These are phyloP conservation scores for Plecotus auritus DNA, from an alignment of 2,113 vertebrate species.

Conservation along the genomic window DNA sequence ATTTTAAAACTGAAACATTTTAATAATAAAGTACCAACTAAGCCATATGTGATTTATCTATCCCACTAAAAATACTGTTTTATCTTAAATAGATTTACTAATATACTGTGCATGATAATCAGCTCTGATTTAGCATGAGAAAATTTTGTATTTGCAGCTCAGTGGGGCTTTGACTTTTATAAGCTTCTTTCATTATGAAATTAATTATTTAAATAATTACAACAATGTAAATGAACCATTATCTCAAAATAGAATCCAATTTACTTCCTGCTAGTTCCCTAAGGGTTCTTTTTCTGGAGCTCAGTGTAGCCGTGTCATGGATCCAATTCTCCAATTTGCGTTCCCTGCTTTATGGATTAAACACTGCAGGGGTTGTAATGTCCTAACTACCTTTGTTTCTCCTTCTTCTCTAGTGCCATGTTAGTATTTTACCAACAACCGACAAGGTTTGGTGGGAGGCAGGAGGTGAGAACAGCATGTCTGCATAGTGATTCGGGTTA, in stretches of 20 bases:
- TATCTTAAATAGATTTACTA: background rate
- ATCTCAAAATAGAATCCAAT: conserved; percentile 60
- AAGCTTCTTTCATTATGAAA: conserved; percentile 56
- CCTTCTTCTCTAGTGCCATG: conserved; percentile 23
- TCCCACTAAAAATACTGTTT: background rate
- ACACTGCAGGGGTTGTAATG: background rate
- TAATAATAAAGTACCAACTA: background rate
- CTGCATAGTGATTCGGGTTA: conserved; percentile 57
- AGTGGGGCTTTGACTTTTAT: conserved; percentile 28
- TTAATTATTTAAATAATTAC: conserved; percentile 73
- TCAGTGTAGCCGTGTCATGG: background rate
- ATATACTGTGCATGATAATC: background rate
- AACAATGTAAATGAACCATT: conserved; percentile 58
- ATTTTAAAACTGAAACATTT: background rate
- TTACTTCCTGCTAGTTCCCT: conserved; percentile 57
- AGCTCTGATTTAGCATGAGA: background rate
- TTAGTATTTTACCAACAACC: conserved; percentile 56
- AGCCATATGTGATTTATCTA: background rate
- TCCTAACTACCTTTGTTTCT: conserved; percentile 35
- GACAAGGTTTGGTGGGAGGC: conserved; percentile 32
- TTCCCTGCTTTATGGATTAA: conserved; percentile 48
- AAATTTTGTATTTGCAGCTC: conserved; percentile 35
- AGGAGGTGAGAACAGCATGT: conserved; percentile 41
- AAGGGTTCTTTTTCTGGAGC: conserved; percentile 27
- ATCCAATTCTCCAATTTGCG: conserved; percentile 24